Base-by-base conservation (phyloP, 2,113 vertebrate genomes). In the Uria lomvia region DNA sequence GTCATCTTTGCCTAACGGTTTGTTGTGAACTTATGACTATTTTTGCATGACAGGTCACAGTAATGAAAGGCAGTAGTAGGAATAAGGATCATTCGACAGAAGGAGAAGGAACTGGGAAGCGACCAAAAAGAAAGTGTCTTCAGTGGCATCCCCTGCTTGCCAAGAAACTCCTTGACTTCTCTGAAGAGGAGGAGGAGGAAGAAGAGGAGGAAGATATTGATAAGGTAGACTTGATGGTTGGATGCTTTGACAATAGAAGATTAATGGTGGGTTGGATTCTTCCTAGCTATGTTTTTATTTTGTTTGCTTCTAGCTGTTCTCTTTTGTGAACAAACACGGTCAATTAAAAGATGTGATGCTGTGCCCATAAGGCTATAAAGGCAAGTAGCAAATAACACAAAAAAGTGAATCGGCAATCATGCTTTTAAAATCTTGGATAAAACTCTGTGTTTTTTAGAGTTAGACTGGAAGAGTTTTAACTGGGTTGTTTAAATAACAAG, bases 61-160 rank as follows among this genome's bases (percentile, higher is more conserved):
- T 98, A 98, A 99, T 99, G 99, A 99, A 99, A 98, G 99, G 99
- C 97, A 99, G 98, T 98, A 99, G 98, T 97, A 98, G 99, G 98
- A 98, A 98, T 98, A 99, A 99, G 98, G 99, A 99, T 97, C 98
- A 98, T 84, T 98, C 98, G 84, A 97, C 97, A 97, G 99, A 99
- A 97, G 99, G 98, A 94, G 99, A 99, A 98, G 98, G 98, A 94
- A 96, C 98, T 92, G 98, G 98, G 76, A 99, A 99, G 96, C 98
- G 99, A 88, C 99, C 99, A 93, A 99, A 99, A 97, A 98, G 99
- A 47, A 99, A 99, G 98, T 99, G 99, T 97, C 98, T 99, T 91
- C 99, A 99, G 98, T 99, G 99, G 99, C 99, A 99, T 98, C 99
- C 99, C 11, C 98, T 99, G 87, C 98, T 99, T 77, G 99, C 99